These are phyloP conservation scores for Scomberomorus guttatus DNA, from an alignment of 2,797 vertebrate species.

Conservation along the genomic window DNA sequence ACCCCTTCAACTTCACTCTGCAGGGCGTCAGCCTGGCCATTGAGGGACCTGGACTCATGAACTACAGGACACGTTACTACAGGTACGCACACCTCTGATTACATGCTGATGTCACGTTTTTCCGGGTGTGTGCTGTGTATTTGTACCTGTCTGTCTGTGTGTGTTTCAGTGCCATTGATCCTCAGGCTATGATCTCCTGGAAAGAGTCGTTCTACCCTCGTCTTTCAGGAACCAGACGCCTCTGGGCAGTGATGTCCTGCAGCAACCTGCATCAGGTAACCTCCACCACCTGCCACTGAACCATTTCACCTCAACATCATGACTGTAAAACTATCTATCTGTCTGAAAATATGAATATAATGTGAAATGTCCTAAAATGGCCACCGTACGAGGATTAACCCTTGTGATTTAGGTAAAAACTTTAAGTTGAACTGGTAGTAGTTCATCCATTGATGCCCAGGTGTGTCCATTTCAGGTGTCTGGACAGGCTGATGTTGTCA, in stretches of 20 bases:
- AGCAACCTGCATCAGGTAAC: slow-evolving; percentile 42
- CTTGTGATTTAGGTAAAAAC: no score
- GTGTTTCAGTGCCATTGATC: slow-evolving; percentile 32
- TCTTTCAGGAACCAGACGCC: not conserved
- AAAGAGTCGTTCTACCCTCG: slow-evolving; percentile 41
- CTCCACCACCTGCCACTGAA: no score
- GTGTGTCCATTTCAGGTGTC: slow-evolving; percentile 35
- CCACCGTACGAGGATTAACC: no score
- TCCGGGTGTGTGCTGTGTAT: not conserved
- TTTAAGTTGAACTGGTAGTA: not conserved
- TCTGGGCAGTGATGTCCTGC: slow-evolving; percentile 39
- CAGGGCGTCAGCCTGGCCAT: slow-evolving; percentile 77
- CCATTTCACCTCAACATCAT: no score
- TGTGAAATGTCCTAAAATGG: no score
- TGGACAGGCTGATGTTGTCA: not conserved
- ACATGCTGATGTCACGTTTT: no score
- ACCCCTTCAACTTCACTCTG: slow-evolving; percentile 83
- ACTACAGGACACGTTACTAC: slow-evolving; percentile 76
- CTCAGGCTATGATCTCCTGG: slow-evolving; percentile 35
- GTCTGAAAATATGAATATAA: no score
- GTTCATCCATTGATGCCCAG: no score
- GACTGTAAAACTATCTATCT: no score
- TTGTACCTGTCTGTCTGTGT: not conserved
- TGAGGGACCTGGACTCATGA: slow-evolving; percentile 86
- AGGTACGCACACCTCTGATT: slow-evolving; percentile 69